Evolutionary conservation across 2,113 vertebrate species (phyloP).

Genomic region (Piprites chloris): DNA sequence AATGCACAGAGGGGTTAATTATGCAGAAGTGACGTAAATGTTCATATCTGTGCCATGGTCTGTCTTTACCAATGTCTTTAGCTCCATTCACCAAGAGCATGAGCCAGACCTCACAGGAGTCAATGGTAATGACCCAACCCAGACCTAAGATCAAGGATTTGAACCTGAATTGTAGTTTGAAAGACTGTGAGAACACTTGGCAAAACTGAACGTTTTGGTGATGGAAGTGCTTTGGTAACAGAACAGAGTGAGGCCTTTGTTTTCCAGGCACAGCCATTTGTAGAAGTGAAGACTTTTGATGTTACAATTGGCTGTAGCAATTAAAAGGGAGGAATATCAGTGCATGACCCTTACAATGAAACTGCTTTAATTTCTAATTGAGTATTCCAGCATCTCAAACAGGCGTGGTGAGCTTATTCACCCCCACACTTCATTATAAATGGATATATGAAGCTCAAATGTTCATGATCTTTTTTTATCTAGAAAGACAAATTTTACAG

Average conservation of each 20-base stretch:
- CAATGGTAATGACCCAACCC: neutral
- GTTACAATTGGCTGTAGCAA: neutral
- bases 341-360: neutral
- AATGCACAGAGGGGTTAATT: neutral
- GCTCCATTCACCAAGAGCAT: neutral
- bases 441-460: neutral
- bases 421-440: neutral
- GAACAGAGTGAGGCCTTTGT: neutral
- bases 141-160: neutral
- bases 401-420: neutral
- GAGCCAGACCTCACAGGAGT: neutral
- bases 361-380: neutral
- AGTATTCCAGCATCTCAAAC: neutral
- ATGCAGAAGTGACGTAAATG: neutral
- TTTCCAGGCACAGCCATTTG: neutral
- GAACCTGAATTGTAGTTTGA: neutral
- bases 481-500: neutral
- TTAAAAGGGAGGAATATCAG: neutral
- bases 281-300: neutral
- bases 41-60: neutral
- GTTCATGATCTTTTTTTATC: neutral
- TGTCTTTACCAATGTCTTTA: neutral
- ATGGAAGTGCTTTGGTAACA: neutral
- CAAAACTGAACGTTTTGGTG: neutral
- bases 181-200: neutral